Base-by-base conservation (phyloP, 2,113 vertebrate species). In the Thermophis baileyi region DNA sequence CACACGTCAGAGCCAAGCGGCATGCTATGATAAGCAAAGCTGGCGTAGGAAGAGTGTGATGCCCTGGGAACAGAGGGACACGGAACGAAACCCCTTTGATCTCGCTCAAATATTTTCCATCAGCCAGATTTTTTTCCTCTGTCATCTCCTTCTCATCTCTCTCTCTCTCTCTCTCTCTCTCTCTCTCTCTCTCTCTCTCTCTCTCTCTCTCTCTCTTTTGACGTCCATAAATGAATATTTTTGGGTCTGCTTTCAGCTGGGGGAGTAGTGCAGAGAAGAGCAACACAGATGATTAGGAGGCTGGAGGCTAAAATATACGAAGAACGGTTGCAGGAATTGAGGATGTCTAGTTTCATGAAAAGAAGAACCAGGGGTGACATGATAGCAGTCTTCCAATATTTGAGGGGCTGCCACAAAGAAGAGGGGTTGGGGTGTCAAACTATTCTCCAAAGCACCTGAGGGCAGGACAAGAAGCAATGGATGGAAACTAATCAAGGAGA, bases 11-110 rank as follows among this genome's bases (percentile, higher is more conserved):
- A 96, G 95, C 95, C 95, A 97, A 98, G 97, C 96, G 98, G 97
- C 97, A 97, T 94, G 96, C 98, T 8, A 96, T 98, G 99, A 99
- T 99, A 98, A 99, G 98, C 98, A 98, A 97, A 98, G 97, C 97
- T 96, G 97, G 97, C 97, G 97, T 97, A 98, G 96, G 96, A 95
- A 98, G 98, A 96, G 95, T 97, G 96, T 97, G 97, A 97, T 97
- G 97, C 96, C 97, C 97, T 98, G 98, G 98, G 98, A 98, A 98
- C 69, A 97, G 97, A 96, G 96, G 96, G 95, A 96, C 96, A 93
- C 94, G 95, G 97, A 94, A 97, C 96, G 95, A 97, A 97, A 97
- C 97, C 88, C 97, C 98, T 99, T 99, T 99, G 99, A 99, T 99
- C 98, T 99, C 93, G 92, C 94, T 95, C 97, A 97, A 97, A 97